A percentile compares a stretch with the other conserved stretches of the same genome.
Evolutionary conservation across 2,888 invertebrate species (phyloP).

Genomic region (Ephialtes manifestator): DNA sequence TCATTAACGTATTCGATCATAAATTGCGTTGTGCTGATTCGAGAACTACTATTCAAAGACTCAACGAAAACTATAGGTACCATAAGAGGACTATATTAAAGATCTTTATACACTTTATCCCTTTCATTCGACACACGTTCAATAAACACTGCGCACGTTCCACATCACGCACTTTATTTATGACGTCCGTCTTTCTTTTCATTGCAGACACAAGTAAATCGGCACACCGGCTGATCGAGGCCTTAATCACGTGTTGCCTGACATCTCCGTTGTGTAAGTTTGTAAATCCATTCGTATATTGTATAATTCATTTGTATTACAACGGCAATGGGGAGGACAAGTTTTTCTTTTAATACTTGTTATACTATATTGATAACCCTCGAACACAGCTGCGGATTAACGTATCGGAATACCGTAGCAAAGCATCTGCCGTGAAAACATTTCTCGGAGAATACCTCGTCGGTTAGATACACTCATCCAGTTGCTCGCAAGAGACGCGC

Average conservation of each 20-base stretch:
- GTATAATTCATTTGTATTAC: conserved; percentile 59
- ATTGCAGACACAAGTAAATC: conserved; percentile 82
- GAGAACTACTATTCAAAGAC: neutral
- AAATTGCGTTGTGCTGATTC: neutral
- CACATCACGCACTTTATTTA: neutral
- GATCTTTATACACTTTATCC: neutral
- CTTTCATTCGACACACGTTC: conserved; percentile 8
- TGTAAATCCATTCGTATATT: conserved; percentile 27
- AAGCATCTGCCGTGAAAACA: conserved; percentile 75
- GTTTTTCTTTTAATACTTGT: neutral
- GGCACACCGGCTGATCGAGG: conserved; percentile 82
- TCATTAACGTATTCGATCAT: too few relatives aligned
- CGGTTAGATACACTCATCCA: conserved; percentile 26
- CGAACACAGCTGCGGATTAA: conserved; percentile 81
- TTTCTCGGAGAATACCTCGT: conserved; percentile 69
- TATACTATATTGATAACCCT: conserved; percentile 68
- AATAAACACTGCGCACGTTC: conserved; percentile 18
- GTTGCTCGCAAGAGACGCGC: conserved; percentile 48
- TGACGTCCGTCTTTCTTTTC: conserved; percentile 57
- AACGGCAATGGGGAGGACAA: conserved; percentile 4
- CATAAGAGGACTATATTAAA: neutral
- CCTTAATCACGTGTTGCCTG: conserved; percentile 83
- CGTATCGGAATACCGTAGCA: conserved; percentile 70
- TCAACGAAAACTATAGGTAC: neutral
- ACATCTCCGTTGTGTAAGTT: conserved; percentile 82